Evolutionary conservation across 2,888 invertebrate genomes (phyloP).

Genomic region (Caenorhabditis uteleia): DNA sequence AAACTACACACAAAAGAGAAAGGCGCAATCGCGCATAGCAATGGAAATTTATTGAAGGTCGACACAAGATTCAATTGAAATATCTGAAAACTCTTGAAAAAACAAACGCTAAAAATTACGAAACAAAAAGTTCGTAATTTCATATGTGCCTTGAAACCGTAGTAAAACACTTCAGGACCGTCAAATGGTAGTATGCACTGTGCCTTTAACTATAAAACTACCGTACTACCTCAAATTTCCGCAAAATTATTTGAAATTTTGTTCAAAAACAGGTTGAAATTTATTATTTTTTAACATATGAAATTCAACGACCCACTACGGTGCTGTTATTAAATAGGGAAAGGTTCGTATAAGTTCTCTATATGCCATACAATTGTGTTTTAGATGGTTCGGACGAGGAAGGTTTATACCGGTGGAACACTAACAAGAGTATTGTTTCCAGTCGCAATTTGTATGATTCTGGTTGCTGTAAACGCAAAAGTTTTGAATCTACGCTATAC

Average conservation of each 20-base stretch:
- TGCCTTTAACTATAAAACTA: too few relatives aligned
- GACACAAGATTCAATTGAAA: not conserved
- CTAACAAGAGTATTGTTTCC: constrained; percentile 15
- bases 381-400: constrained; percentile 13
- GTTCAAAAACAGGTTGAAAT: too few relatives aligned
- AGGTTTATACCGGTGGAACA: constrained; percentile 15
- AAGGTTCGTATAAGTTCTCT: too few relatives aligned
- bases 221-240: too few relatives aligned
- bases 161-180: not conserved
- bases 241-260: too few relatives aligned
- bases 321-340: too few relatives aligned
- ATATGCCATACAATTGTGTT: constrained; percentile 3
- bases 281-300: too few relatives aligned
- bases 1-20: too few relatives aligned
- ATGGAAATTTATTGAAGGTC: too few relatives aligned
- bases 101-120: not conserved
- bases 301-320: too few relatives aligned
- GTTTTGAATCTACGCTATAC: not conserved
- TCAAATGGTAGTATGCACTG: too few relatives aligned
- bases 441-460: constrained; percentile 28
- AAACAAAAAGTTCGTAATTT: not conserved
- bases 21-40: too few relatives aligned
- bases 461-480: constrained; percentile 16
- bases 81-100: constrained; percentile 3
- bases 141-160: not conserved